These are phyloP conservation scores for Synergus japonicus DNA, from an alignment of 2,888 invertebrate genomes.

Conservation along the genomic window DNA sequence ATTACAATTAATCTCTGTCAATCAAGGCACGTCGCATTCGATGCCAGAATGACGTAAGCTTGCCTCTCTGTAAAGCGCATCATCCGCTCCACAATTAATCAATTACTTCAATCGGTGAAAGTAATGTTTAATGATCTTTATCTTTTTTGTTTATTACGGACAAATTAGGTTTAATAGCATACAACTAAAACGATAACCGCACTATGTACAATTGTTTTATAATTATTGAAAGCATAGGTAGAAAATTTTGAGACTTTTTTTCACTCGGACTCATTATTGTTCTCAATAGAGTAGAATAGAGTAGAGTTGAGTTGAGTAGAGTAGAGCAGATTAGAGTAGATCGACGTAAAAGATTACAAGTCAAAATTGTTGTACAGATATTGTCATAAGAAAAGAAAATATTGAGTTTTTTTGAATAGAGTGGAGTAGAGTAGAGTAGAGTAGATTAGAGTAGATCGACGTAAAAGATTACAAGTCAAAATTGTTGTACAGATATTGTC, in stretches of 20 bases:
- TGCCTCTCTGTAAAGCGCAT: constrained; percentile 5
- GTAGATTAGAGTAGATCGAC: too few species aligned
- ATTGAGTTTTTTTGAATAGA: too few species aligned
- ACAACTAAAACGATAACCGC: neutral
- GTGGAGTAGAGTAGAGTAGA: too few species aligned
- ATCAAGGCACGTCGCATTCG: neutral
- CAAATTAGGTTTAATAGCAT: neutral
- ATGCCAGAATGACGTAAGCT: constrained; percentile 9
- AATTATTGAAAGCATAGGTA: neutral
- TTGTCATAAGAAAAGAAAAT: too few species aligned
- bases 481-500: neutral
- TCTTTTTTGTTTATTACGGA: neutral
- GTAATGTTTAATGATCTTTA: neutral
- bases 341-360: neutral
- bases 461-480: neutral
- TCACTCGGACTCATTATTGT: too few species aligned
- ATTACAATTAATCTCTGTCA: constrained; percentile 14
- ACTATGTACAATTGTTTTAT: neutral
- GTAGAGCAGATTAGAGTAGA: too few species aligned
- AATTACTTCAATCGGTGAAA: neutral
- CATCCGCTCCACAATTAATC: neutral
- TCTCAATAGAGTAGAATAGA: too few species aligned
- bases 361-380: neutral
- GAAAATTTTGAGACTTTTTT: too few species aligned
- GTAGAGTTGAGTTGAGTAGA: too few species aligned